Evolutionary conservation across 2,888 invertebrate species (phyloP).

Genomic region (Frankliniella intonsa): DNA sequence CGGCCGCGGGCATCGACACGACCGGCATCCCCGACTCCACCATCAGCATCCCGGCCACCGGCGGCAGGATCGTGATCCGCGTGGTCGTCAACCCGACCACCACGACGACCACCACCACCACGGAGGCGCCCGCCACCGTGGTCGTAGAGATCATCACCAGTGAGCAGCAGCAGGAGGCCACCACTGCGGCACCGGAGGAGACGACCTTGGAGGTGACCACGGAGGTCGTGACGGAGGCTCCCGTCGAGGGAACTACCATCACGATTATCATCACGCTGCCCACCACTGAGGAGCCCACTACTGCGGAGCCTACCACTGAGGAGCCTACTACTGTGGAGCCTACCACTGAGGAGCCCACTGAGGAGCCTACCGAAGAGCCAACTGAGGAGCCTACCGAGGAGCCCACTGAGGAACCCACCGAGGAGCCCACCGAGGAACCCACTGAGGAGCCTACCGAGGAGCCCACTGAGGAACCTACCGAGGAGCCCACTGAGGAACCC

Average conservation of each 20-base stretch:
- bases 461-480: not conserved
- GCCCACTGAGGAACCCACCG: not conserved
- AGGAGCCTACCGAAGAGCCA: not conserved
- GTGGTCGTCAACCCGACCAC: not conserved
- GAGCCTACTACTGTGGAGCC: not conserved
- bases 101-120: not conserved
- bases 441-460: not conserved
- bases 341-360: not conserved
- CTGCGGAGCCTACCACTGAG: not conserved
- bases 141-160: not conserved
- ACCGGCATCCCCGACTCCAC: not conserved
- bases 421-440: not conserved
- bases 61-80: not conserved
- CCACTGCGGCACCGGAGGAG: not conserved
- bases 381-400: not conserved
- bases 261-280: not conserved
- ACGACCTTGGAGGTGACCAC: not conserved
- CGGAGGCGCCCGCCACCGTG: not conserved
- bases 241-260: not conserved
- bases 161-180: not conserved
- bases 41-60: constrained; percentile 1
- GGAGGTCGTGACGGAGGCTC: not conserved
- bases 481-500: not conserved
- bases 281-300: not conserved
- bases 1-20: not conserved